Evolutionary conservation across 2,888 invertebrate genomes (phyloP).

Genomic region (Chelonus formosanus): DNA sequence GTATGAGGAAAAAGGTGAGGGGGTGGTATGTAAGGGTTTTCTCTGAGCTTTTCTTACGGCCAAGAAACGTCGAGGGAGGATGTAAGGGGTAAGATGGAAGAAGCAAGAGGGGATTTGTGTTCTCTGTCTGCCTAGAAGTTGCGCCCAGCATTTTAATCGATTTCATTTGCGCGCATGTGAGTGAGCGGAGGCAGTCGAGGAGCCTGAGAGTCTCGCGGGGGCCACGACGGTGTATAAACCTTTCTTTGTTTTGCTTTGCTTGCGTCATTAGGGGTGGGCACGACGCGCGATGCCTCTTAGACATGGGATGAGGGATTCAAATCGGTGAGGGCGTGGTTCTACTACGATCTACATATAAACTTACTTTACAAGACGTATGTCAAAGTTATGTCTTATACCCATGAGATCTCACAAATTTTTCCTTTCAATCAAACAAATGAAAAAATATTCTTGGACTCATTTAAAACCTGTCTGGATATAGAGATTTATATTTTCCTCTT

Average conservation of each 20-base stretch:
- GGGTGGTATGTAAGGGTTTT: conserved; percentile 61
- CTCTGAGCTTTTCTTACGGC: conserved; percentile 59
- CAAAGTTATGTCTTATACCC: conserved; percentile 38
- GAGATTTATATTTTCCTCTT: conserved; percentile 6
- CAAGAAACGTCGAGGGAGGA: conserved; percentile 26
- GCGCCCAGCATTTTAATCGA: conserved; percentile 75
- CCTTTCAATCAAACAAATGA: conserved; percentile 10
- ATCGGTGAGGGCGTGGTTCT: conserved; percentile 62
- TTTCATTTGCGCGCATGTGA: conserved; percentile 75
- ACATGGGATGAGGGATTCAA: conserved; percentile 41
- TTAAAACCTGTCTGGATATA: conserved; percentile 26
- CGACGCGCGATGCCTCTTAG: conserved; percentile 39
- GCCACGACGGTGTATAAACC: conserved; percentile 64
- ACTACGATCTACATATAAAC: conserved; percentile 57
- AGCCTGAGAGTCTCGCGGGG: conserved; percentile 35
- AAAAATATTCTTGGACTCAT: conserved; percentile 5
- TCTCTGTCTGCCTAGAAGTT: conserved; percentile 63
- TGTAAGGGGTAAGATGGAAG: conserved; percentile 36
- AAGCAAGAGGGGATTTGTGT: conserved; percentile 44
- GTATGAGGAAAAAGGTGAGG: conserved; percentile 41
- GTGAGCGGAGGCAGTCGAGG: conserved; percentile 59
- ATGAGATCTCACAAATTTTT: conserved; percentile 28
- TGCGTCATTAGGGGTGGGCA: conserved; percentile 67
- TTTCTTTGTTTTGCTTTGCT: conserved; percentile 69
- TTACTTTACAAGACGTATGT: conserved; percentile 38